Percentiles rank a stretch among this genome's conserved stretches.
Conservation (phyloP, 2,888 invertebrate species). For the Patella ulyssiponensis region DNA sequence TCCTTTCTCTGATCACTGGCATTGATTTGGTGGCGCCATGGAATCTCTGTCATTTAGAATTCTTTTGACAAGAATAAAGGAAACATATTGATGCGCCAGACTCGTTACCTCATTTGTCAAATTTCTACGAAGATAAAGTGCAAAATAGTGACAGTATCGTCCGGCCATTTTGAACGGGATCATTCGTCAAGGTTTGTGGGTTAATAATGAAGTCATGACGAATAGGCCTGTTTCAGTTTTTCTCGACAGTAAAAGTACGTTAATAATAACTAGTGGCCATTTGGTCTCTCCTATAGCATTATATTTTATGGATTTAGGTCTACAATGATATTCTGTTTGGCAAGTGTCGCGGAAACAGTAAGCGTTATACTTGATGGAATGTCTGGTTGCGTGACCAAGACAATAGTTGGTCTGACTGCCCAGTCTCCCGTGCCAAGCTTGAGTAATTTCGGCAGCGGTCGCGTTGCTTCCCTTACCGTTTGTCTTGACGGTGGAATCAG, state of each 20-base stretch:
- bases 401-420: neutral
- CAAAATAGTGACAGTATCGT: constrained; percentile 12
- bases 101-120: constrained; percentile 38
- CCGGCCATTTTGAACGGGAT: too few species aligned
- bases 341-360: neutral
- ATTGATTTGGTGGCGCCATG: constrained; percentile 24
- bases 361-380: neutral
- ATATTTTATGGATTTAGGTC: constrained; percentile 7
- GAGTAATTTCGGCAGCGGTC: neutral
- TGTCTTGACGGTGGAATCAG: constrained; percentile 18
- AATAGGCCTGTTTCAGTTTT: too few species aligned
- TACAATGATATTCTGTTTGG: neutral
- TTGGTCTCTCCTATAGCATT: neutral
- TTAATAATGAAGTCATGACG: too few species aligned
- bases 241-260: too few species aligned
- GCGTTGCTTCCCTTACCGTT: neutral
- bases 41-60: constrained; percentile 24
- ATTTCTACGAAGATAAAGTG: constrained; percentile 16
- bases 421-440: constrained; percentile 5
- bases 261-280: too few species aligned
- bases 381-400: neutral
- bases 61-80: constrained; percentile 21
- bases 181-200: too few species aligned
- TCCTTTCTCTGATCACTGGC: constrained; percentile 11
- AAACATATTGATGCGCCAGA: constrained; percentile 30